phyloP scores from a whole-genome alignment of 2,113 vertebrate genomes.

The Columbina picui region DNA sequence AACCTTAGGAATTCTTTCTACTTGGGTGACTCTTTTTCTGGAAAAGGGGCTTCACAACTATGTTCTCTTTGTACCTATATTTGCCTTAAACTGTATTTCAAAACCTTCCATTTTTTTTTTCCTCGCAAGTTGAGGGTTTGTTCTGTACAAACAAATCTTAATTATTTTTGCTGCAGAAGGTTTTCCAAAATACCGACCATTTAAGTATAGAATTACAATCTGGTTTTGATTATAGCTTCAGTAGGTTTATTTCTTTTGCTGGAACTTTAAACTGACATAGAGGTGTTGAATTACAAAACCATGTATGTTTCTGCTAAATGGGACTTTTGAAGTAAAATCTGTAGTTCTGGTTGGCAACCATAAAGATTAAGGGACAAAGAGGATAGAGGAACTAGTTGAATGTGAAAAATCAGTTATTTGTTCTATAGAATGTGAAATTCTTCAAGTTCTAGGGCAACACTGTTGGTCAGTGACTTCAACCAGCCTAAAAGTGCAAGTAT shows the following conservation, averaged over 20 bases:
- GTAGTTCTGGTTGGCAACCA: background rate
- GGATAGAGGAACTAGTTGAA: background rate
- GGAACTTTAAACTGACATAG: background rate
- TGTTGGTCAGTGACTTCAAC: background rate
- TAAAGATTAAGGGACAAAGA: background rate
- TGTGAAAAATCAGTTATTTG: background rate
- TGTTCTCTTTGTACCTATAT: background rate
- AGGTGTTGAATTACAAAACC: conserved; percentile 3
- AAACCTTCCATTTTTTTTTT: background rate
- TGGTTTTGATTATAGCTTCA: conserved; percentile 42
- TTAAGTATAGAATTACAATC: background rate
- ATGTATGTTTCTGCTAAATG: background rate
- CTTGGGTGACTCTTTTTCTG: background rate
- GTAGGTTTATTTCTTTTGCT: conserved; percentile 7
- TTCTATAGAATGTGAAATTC: background rate
- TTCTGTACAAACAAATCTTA: background rate
- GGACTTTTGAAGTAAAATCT: background rate
- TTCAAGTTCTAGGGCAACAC: background rate
- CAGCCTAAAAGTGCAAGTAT: background rate
- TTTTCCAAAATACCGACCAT: background rate
- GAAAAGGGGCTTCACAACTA: background rate
- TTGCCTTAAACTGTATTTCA: background rate
- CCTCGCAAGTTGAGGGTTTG: background rate
- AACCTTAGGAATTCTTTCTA: background rate
- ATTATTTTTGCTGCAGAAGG: conserved; percentile 3